Evolutionary conservation across 2,797 vertebrate species (phyloP).

Genomic region (Sebastiscus tertius): DNA sequence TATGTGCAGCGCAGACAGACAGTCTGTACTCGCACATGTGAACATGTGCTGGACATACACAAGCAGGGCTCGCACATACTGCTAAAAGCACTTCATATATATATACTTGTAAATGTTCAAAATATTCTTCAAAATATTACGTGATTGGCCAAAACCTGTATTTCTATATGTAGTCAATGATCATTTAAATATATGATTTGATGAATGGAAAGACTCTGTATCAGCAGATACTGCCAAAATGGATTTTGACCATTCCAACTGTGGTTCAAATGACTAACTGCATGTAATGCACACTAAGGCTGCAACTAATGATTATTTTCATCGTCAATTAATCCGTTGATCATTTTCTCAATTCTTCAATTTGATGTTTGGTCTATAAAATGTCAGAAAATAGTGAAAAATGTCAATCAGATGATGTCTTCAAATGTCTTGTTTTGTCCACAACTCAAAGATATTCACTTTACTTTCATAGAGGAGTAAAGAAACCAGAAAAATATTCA

Average conservation of each 20-base stretch:
- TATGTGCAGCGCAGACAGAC: constrained; percentile 22
- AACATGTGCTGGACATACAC: not conserved
- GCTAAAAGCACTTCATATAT: not conserved
- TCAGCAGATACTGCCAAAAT: not conserved
- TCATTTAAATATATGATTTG: not conserved
- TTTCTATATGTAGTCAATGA: not conserved
- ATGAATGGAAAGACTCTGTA: not conserved
- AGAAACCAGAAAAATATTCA: too few species aligned
- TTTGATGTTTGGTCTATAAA: too few species aligned
- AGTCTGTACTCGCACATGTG: not conserved
- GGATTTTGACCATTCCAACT: not conserved
- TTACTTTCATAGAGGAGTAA: too few species aligned
- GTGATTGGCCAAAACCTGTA: not conserved
- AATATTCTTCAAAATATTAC: not conserved
- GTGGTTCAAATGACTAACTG: not conserved
- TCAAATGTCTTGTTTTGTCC: too few species aligned
- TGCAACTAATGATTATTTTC: too few species aligned
- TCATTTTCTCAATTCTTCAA: too few species aligned
- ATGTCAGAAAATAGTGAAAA: too few species aligned
- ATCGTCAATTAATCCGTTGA: too few species aligned
- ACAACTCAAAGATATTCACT: too few species aligned
- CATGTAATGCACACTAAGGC: too few species aligned
- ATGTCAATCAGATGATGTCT: too few species aligned
- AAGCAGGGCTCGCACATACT: not conserved
- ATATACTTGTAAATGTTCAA: not conserved